phyloP scores from a whole-genome alignment of 2,113 vertebrate genomes.

The Tetrao urogallus region DNA sequence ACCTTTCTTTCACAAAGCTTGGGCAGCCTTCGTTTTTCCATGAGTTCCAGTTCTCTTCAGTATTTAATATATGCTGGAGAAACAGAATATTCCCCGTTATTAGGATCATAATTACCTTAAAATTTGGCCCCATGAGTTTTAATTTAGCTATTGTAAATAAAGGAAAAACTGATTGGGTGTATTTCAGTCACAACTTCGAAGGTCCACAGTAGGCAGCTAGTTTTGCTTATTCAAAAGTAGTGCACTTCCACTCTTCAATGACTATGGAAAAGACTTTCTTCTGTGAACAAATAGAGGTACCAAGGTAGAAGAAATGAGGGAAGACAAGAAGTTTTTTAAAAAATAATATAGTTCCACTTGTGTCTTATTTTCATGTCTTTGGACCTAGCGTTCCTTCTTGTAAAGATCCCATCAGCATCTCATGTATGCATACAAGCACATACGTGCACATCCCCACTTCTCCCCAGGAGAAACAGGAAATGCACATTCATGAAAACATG shows the following conservation, averaged over 20 bases:
- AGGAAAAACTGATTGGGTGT: not conserved
- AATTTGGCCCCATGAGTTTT: not conserved
- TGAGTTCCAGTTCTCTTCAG: slow-evolving; percentile 97
- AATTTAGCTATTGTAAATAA: not conserved
- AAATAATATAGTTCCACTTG: not conserved
- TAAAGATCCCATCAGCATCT: not conserved
- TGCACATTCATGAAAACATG: not conserved
- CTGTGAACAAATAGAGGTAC: not conserved
- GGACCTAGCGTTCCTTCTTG: not conserved
- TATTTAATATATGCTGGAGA: slow-evolving; percentile 93
- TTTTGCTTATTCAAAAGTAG: not conserved
- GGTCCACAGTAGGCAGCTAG: not conserved
- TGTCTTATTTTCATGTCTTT: not conserved
- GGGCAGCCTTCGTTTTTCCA: slow-evolving; percentile 99
- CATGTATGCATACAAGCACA: not conserved
- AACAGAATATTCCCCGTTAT: not conserved
- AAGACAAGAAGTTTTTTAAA: not conserved
- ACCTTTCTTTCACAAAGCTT: slow-evolving; percentile 99
- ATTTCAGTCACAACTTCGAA: not conserved
- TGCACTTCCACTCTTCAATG: not conserved
- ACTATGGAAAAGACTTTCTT: not conserved
- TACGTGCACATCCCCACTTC: fast-evolving
- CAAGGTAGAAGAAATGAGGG: not conserved
- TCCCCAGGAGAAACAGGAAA: not conserved
- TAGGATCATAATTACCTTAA: not conserved